Conservation (phyloP, 2,888 invertebrate species). For the Gymnoscelis rufifasciata region DNA sequence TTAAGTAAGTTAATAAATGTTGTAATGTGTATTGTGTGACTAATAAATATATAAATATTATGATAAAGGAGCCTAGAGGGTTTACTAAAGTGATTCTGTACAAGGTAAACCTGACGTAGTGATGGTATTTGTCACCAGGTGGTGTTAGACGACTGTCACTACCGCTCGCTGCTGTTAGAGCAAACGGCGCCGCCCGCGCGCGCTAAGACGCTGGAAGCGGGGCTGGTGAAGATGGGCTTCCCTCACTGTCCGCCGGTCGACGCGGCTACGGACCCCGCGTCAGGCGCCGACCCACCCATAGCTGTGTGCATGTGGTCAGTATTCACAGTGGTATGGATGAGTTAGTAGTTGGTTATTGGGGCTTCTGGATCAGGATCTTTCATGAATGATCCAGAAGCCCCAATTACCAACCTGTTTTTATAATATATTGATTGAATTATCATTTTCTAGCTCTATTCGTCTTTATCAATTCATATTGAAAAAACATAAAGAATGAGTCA, state of each 20-base stretch:
- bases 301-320: conserved; percentile 94
- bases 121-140: conserved; percentile 60
- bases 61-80: too few species aligned
- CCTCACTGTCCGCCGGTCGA: conserved; percentile 85
- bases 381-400: neutral
- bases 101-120: neutral
- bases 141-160: conserved; percentile 87
- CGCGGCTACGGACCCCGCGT: conserved; percentile 59
- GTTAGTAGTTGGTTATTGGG: neutral
- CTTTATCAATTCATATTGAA: too few species aligned
- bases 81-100: neutral
- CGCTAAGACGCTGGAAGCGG: conserved; percentile 82
- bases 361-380: neutral
- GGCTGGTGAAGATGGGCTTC: conserved; percentile 97
- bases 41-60: too few species aligned
- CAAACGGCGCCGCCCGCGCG: conserved; percentile 81
- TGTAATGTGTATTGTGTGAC: too few species aligned
- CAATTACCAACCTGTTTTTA: neutral
- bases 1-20: too few species aligned
- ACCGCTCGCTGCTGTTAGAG: conserved; percentile 76
- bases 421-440: too few species aligned
- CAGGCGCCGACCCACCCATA: conserved; percentile 81
- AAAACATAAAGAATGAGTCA: too few species aligned
- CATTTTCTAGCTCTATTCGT: too few species aligned
- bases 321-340: neutral